Base-by-base conservation (phyloP, 2,888 invertebrate genomes). In the Limnephilus marmoratus region DNA sequence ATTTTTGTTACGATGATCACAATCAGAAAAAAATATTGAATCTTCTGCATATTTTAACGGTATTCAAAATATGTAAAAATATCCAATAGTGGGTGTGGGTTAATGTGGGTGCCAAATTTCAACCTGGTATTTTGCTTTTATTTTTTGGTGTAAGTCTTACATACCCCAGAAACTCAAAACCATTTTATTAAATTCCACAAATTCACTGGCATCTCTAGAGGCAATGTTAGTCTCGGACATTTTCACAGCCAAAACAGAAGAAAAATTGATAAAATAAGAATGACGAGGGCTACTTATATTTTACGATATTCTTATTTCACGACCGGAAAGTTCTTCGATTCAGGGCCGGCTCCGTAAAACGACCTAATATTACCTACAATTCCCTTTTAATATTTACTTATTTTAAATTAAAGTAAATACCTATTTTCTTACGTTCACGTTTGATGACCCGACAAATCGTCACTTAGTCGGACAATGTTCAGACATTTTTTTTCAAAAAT, bases 81-180 rank as follows among this genome's bases (percentile, higher is more conserved):
- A 45, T 2, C 45, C 45, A 1, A 7, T 1, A 45, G 11, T 12
- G 11, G 12, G 5, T 68, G 68, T 5, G 24, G 4, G n/a, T n/a
- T n/a, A n/a, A n/a, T n/a, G n/a, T n/a, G 18, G 68, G 13, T 53
- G 18, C 18, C 18, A 18, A 53, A 53, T 18, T 53, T 5, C 18
- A 5, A 13, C 4, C 3, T 49, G 15, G 13, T 13, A 49, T 49
- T 3, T 13, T 15, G 1, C 9, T 2, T 3, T 49, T 13, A 49
- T 49, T 13, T 45, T 49, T 80, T 81, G 3, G 7, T 80, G 2
- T 13, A 83, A 31, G 24, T 34, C 9, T 34, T 31, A 68, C 68
- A 15, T n/a, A 80, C 92, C 92, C 90, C 90, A 92, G 90, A 15
- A 91, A 80, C 34, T 81, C 41, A 92, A 90, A 68, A 91, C 29